Evolutionary conservation across 2,113 vertebrate genomes (phyloP).

Genomic region (Pan troglodytes): DNA sequence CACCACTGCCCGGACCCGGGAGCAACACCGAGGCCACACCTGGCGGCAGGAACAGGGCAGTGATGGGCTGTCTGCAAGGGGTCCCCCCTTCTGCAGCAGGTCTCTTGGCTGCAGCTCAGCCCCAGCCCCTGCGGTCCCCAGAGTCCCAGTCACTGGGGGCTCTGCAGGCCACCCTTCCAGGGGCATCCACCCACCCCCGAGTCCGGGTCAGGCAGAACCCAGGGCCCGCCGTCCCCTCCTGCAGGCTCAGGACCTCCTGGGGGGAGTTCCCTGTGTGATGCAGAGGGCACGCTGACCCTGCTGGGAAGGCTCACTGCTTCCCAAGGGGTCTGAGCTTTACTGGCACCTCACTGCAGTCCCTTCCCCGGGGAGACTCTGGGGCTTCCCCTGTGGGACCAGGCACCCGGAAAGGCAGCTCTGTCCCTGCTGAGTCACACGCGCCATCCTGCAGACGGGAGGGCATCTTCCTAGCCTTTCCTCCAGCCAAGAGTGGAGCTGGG

Average conservation of each 20-base stretch:
- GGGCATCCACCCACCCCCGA: neutral
- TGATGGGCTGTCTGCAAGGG: too few species aligned
- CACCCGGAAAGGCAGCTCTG: neutral
- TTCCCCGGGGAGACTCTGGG: too few species aligned
- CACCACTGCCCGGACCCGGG: neutral
- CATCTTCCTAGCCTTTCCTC: neutral
- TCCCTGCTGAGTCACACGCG: neutral
- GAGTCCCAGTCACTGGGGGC: neutral
- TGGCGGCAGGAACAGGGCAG: too few species aligned
- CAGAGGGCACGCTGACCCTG: neutral
- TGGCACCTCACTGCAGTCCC: neutral
- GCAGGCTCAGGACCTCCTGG: neutral
- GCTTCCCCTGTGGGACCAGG: neutral
- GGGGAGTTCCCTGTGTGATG: fast-evolving
- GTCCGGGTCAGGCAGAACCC: neutral
- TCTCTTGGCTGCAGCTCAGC: neutral
- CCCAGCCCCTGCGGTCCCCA: neutral
- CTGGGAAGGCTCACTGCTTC: neutral
- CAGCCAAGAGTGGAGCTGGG: neutral
- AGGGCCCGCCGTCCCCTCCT: neutral
- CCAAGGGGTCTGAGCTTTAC: neutral
- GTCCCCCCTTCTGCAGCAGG: neutral
- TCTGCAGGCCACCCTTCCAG: neutral
- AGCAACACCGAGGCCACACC: neutral
- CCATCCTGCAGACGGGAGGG: fast-evolving